phyloP scores from a whole-genome alignment of 2,113 vertebrate genomes.

The Thermophis baileyi region DNA sequence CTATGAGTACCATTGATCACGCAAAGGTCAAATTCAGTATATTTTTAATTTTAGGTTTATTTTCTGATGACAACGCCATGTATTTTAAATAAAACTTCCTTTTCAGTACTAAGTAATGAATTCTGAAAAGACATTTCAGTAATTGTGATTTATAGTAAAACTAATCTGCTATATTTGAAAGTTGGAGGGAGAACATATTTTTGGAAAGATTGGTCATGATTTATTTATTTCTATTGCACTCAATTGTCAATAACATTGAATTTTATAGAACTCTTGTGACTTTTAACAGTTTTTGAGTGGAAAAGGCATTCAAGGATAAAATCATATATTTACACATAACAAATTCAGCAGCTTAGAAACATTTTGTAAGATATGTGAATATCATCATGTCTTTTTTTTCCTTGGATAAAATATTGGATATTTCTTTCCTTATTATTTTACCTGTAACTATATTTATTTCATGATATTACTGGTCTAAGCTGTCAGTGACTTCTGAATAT shows the following conservation, averaged over 20 bases:
- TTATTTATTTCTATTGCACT: not conserved
- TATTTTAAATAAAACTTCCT: constrained; percentile 7
- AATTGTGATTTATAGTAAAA: not conserved
- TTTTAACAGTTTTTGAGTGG: not conserved
- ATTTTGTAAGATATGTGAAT: not conserved
- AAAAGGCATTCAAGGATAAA: not conserved
- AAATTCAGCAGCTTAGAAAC: not conserved
- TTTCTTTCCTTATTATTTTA: not conserved
- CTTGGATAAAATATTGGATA: not conserved
- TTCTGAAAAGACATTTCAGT: constrained; percentile 1
- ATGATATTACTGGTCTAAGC: not conserved
- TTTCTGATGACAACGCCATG: not conserved
- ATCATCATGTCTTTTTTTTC: not conserved
- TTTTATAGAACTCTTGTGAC: not conserved
- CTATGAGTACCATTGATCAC: not conserved
- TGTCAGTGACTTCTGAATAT: not conserved
- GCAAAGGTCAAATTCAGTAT: not conserved
- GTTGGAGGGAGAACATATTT: not conserved
- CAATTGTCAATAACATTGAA: not conserved
- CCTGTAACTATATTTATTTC: not conserved
- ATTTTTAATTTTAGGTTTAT: not conserved
- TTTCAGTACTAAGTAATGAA: not conserved
- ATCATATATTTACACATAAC: not conserved
- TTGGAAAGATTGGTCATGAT: not conserved
- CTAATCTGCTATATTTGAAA: not conserved